Conservation (phyloP, 2,113 vertebrate species). For the Mixornis gularis region DNA sequence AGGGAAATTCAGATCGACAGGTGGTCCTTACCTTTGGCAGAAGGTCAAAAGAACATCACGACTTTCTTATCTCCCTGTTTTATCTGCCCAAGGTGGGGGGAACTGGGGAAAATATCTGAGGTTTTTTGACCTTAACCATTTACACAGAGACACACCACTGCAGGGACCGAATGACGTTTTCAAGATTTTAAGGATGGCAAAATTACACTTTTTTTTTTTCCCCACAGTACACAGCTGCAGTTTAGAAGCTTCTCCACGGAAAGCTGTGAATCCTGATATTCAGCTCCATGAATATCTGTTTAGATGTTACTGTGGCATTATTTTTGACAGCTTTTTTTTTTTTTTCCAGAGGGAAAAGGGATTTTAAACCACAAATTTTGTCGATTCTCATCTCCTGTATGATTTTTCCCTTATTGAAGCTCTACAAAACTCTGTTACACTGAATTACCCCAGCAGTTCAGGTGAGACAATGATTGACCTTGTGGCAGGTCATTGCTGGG, state of each 20-base stretch:
- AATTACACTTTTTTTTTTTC: not conserved
- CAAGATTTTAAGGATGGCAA: not conserved
- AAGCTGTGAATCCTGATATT: not conserved
- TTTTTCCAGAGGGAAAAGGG: not conserved
- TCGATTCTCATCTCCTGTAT: not conserved
- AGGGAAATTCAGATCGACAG: constrained; percentile 57
- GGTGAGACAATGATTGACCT: not conserved
- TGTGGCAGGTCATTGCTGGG: not conserved
- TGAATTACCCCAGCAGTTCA: not conserved
- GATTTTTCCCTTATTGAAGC: not conserved
- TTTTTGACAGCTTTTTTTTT: not conserved
- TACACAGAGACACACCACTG: not conserved
- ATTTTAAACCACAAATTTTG: not conserved
- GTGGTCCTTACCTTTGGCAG: constrained; percentile 52
- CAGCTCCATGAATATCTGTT: not conserved
- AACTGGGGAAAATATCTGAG: not conserved
- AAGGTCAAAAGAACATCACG: constrained; percentile 40
- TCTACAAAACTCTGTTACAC: not conserved
- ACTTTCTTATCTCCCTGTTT: constrained; percentile 5
- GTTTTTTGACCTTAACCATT: not conserved
- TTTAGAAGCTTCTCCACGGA: not conserved
- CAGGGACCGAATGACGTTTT: not conserved
- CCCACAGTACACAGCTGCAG: not conserved
- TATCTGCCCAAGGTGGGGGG: not conserved
- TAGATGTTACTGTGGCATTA: not conserved